A percentile compares a stretch with the other conserved stretches of the same genome.
Evolutionary conservation across 2,888 invertebrate genomes (phyloP).

Genomic region (Drosophila ustulata): DNA sequence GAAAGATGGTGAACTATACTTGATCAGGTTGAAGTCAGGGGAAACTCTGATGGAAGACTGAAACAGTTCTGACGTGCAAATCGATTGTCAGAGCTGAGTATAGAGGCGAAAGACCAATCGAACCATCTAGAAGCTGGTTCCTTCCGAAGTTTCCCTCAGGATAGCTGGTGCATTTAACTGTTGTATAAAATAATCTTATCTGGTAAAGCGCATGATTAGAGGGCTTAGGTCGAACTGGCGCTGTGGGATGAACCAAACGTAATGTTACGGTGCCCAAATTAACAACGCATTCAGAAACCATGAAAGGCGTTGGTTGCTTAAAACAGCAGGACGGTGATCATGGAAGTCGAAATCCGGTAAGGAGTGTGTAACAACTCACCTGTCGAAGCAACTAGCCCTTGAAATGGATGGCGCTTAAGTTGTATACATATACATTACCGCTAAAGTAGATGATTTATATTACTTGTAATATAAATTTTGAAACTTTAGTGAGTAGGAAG

Average conservation of each 20-base stretch:
- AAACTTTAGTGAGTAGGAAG: constrained; percentile 88
- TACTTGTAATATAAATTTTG: constrained; percentile 78
- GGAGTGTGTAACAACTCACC: constrained; percentile 87
- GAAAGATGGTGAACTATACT: constrained; percentile 47
- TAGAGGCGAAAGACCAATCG: constrained; percentile 89
- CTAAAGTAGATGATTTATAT: constrained; percentile 83
- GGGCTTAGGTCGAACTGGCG: constrained; percentile 89
- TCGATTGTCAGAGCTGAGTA: constrained; percentile 91
- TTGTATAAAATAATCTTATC: constrained; percentile 86
- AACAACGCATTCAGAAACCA: constrained; percentile 88
- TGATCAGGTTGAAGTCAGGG: constrained; percentile 67
- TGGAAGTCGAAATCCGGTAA: constrained; percentile 90
- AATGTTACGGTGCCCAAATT: constrained; percentile 83
- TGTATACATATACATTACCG: constrained; percentile 81
- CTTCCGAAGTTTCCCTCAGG: constrained; percentile 91
- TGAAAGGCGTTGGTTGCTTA: constrained; percentile 88
- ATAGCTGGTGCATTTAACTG: constrained; percentile 87
- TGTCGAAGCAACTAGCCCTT: constrained; percentile 88
- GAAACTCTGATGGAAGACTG: constrained; percentile 87
- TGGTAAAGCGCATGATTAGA: constrained; percentile 92
- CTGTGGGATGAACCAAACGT: constrained; percentile 90
- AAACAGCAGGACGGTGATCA: constrained; percentile 91
- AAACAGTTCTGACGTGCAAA: constrained; percentile 92
- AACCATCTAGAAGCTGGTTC: constrained; percentile 92
- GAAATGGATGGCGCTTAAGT: constrained; percentile 89